A percentile compares a stretch with the other conserved stretches of the same genome.
Evolutionary conservation across 23 tunicate species (phyloP).

Genomic region (Halocynthia roretzi): DNA sequence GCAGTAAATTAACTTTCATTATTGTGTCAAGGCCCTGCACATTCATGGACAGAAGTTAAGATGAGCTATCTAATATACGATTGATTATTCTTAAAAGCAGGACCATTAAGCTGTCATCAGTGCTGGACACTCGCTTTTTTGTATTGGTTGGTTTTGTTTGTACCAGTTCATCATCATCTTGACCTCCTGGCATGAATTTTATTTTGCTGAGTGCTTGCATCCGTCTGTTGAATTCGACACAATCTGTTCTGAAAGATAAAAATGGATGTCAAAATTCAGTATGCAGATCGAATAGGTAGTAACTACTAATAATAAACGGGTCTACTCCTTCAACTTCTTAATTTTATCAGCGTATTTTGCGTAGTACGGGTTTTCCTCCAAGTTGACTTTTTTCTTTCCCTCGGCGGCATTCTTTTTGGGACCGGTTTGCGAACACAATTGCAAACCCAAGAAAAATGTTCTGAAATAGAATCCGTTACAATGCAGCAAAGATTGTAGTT

Average conservation of each 20-base stretch:
- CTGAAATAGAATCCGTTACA: background rate
- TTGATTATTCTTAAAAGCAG: background rate
- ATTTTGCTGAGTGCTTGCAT: constrained; percentile 21
- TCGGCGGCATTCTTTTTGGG: background rate
- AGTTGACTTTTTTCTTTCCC: constrained; percentile 10
- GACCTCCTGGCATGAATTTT: background rate
- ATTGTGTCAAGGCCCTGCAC: constrained; percentile 50
- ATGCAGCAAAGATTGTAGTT: too few relatives aligned
- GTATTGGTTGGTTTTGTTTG: background rate
- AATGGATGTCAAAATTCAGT: background rate
- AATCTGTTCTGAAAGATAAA: constrained; percentile 36
- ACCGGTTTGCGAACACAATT: background rate
- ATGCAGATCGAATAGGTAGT: background rate
- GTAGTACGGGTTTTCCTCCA: constrained; percentile 64
- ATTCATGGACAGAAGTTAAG: background rate
- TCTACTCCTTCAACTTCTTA: constrained; percentile 39
- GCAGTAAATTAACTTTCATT: constrained; percentile 45
- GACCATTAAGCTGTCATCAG: background rate
- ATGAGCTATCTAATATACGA: background rate
- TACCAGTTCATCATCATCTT: background rate
- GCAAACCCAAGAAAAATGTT: background rate
- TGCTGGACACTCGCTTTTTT: background rate
- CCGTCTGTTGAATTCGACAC: constrained; percentile 42
- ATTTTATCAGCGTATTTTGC: constrained; percentile 78
- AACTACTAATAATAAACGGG: background rate